Evolutionary conservation across 2,797 vertebrate genomes (phyloP), one percentile per base, ranked within the genome.

Genomic region (Chelmon rostratus): DNA sequence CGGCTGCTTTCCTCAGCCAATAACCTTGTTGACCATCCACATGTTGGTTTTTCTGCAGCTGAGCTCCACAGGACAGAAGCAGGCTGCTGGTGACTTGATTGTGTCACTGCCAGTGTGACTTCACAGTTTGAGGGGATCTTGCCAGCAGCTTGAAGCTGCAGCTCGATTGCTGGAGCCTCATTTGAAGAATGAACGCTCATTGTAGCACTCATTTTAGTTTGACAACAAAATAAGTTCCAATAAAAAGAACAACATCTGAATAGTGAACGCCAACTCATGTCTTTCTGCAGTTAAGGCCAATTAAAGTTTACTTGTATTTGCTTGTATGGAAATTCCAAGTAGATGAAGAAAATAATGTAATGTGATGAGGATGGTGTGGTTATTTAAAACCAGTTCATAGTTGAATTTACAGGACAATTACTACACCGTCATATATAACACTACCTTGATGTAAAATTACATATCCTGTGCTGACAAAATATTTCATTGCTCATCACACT

Each of bases 61-160:
- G 67, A 25, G 44, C 71, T 68, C 57, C 5, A 31, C 4, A 35
- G 47, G 56, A 76, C 69, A 59, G 56, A 74, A 65, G 71, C 15
- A 53, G 49, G 49, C 56, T 54, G 62, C 64, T 33, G 33, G 40
- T 68, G 57, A 58, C 44, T 53, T 54, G 11, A 53, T 65, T 68
- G 67, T 25, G 31, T 56, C 63, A 28, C 49, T 63, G 73, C 47
- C 70, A 57, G 56, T 46, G 62, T 38, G 50, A 65, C 52, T 69
- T 73, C 42, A 59, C 57, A 76, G 79, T 31, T 31, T 31, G 28
- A 31, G 28, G 28, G 28, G 28, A 31, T 31, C 28, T 63, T 37
- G 47, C 68, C 52, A 37, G 73, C 87, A 88, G 92, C 73, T 86
- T 86, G 87, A 86, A 69, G 86, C 85, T 33, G 73, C 50, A 40